A percentile compares a stretch with the other conserved stretches of the same genome.
Conservation (phyloP, 2,888 invertebrate species). For the Callosobruchus maculatus region DNA sequence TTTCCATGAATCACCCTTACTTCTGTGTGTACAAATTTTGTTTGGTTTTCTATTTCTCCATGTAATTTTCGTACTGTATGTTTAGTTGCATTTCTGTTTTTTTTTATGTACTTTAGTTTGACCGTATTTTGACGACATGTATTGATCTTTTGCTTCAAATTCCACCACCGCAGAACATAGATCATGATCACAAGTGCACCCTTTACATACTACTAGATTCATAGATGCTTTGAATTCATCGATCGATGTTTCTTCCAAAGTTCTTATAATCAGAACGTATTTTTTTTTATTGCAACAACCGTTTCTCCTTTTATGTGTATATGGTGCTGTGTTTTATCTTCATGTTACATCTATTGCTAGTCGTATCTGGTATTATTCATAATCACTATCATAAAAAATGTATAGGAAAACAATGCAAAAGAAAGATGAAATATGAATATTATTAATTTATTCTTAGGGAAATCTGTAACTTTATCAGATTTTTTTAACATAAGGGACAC, state of each 20-base stretch:
- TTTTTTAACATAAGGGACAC: no score
- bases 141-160: background rate
- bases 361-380: no score
- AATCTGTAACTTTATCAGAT: no score
- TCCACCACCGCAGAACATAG: background rate
- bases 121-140: background rate
- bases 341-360: no score
- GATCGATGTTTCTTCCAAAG: background rate
- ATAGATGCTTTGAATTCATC: background rate
- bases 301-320: conserved; percentile 25
- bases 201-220: no score
- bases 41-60: background rate
- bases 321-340: no score
- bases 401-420: no score
- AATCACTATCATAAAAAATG: no score
- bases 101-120: background rate
- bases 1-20: background rate
- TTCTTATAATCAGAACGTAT: background rate
- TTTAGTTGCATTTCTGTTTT: background rate
- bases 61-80: background rate
- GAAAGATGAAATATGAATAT: no score
- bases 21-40: background rate
- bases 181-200: background rate
- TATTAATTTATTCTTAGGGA: no score
- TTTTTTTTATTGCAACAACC: conserved; percentile 27